phyloP scores from a whole-genome alignment of 2,888 invertebrate species.

The Limnephilus rhombicus region DNA sequence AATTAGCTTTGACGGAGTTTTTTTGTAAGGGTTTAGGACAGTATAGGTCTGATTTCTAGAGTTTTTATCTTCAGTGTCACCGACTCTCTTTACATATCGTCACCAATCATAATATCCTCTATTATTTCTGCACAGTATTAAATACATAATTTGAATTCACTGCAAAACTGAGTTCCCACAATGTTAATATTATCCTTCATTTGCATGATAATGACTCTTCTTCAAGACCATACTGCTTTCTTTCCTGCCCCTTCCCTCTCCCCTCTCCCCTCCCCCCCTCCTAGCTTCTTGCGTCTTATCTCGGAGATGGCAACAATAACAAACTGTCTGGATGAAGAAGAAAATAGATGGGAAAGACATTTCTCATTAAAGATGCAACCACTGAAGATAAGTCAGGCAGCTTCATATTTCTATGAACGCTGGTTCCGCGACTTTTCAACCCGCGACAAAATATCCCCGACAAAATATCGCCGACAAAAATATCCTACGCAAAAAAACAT shows the following conservation, averaged over 20 bases:
- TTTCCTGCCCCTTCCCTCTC: no score
- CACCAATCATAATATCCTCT: no score
- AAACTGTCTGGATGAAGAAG: not conserved
- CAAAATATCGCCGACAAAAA: no score
- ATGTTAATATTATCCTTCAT: not conserved
- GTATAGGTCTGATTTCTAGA: no score
- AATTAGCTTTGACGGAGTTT: no score
- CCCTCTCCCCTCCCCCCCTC: not conserved
- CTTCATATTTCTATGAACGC: not conserved
- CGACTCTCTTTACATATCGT: no score
- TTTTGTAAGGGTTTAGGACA: no score
- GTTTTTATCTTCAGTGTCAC: no score
- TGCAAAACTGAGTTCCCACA: not conserved
- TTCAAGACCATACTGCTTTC: not conserved
- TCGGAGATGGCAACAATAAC: not conserved
- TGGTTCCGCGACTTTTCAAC: no score
- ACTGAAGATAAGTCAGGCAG: not conserved
- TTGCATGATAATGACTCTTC: not conserved
- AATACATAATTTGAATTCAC: not conserved
- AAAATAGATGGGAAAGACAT: not conserved
- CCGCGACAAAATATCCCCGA: no score
- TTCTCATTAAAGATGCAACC: not conserved
- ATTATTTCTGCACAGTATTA: not conserved
- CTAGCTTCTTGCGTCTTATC: not conserved
- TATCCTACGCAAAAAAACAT: no score